Conservation (phyloP, 2,797 vertebrate genomes). For the Coilia nasus region DNA sequence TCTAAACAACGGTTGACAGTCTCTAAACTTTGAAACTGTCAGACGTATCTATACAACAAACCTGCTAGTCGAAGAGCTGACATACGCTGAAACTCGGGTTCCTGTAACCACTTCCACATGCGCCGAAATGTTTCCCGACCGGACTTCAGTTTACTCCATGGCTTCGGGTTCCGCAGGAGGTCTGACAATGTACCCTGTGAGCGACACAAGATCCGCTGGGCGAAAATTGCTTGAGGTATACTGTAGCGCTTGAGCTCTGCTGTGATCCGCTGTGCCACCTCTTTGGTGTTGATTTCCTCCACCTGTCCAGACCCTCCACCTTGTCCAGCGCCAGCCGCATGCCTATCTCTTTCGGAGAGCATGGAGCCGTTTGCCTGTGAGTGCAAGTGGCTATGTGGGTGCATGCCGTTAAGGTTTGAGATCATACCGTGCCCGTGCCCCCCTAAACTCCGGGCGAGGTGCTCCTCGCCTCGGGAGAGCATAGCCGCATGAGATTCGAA, state of each 20-base stretch:
- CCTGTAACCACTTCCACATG: constrained; percentile 99
- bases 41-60: constrained; percentile 65
- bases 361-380: constrained; percentile 81
- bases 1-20: background rate
- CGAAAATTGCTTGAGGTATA: constrained; percentile 97
- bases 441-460: constrained; percentile 86
- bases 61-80: constrained; percentile 93
- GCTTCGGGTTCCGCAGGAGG: constrained; percentile 96
- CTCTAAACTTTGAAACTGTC: background rate
- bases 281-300: constrained; percentile 98
- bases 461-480: constrained; percentile 89
- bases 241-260: constrained; percentile 97
- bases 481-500: constrained; percentile 94
- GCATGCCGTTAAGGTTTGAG: constrained; percentile 86
- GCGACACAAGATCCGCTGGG: constrained; percentile 95
- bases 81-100: constrained; percentile 97
- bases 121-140: constrained; percentile 96
- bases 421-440: constrained; percentile 87
- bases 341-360: constrained; percentile 85
- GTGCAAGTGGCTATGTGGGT: constrained; percentile 84
- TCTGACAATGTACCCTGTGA: constrained; percentile 97
- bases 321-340: constrained; percentile 72
- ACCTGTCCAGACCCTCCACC: constrained; percentile 83
- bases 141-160: constrained; percentile 98
- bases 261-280: constrained; percentile 96